Evolutionary conservation across 1,140 invertebrate genomes (phyloP), one percentile per base, ranked within the genome.

Genomic region (Hermatobates lingyangjiaoensis): DNA sequence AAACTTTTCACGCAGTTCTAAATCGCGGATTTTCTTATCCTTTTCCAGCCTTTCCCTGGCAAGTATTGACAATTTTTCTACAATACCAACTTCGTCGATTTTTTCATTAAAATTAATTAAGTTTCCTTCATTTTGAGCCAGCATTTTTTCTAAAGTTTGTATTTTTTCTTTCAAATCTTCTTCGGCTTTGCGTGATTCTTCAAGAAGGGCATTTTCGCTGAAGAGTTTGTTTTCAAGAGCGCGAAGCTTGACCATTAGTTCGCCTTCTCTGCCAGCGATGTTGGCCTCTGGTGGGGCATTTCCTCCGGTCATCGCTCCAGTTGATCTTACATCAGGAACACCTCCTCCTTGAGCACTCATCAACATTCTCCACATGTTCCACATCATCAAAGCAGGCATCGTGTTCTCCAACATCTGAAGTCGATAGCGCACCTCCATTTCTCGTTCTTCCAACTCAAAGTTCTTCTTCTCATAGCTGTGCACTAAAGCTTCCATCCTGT

Each of bases 301-400:
- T 12, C 0, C n/a, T 21, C 10, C 27, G 7, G 27, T 10, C 14
- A 12, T 25, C 1, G 20, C 21, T 25, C 25, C 28, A n/a, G 27
- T 3, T 21, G 40, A 28, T 4, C 14, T 18, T 4, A 20, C 38
- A 12, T 39, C 25, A 3, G 27, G 10, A 12, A 18, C 12, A 18
- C 18, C 21, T 7, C 40, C 42, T 24, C 28, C 20, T 44, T 54
- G 53, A 48, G 45, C 50, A 5, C 48, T 18, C 4, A 50, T 14
- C 24, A 63, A 54, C 26, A 61, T 62, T 40, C 61, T 60, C 61
- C 63, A 70, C 26, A 77, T 68, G 54, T 78, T 74, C 67, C 69
- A 81, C 21, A 74, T 66, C 50, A 80, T 68, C 30, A 83, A 60
- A 0, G 76, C 72, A 0, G 81, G 80, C 51, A 82, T 67, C 0